phyloP scores from a whole-genome alignment of 2,888 invertebrate species.

The Drosophila robusta region DNA sequence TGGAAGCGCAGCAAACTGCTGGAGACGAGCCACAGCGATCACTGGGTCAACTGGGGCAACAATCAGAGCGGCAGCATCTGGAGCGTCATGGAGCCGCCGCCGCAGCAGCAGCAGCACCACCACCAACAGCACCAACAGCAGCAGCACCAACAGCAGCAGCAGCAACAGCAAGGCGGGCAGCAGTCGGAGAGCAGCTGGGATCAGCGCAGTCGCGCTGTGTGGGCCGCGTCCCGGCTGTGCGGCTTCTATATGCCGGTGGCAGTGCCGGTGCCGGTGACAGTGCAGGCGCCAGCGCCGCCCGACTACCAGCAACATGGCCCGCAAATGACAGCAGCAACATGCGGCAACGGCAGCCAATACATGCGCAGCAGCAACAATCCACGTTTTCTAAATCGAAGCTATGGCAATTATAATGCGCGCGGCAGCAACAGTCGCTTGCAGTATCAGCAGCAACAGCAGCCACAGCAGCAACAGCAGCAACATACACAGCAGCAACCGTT shows the following conservation, averaged over 20 bases:
- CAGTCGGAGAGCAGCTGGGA: slow-evolving; percentile 2
- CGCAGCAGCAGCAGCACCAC: slow-evolving; percentile 4
- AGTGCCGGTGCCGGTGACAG: background rate
- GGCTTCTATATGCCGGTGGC: slow-evolving; percentile 1
- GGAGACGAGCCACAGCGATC: slow-evolving; percentile 13
- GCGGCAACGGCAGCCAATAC: background rate
- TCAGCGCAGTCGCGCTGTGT: slow-evolving; percentile 22
- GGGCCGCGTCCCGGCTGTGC: slow-evolving; percentile 3
- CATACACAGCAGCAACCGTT: slow-evolving; percentile 7
- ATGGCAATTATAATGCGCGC: background rate
- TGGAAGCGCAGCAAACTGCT: slow-evolving; percentile 6
- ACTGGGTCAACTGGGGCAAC: slow-evolving; percentile 21
- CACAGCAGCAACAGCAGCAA: slow-evolving; percentile 6
- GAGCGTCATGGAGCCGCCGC: slow-evolving; percentile 24
- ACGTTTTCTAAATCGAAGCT: background rate
- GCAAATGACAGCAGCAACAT: background rate
- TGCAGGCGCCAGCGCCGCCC: background rate
- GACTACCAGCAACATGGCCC: background rate
- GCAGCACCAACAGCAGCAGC: slow-evolving; percentile 13
- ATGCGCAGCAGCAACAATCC: slow-evolving; percentile 1
- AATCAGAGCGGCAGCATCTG: slow-evolving; percentile 24
- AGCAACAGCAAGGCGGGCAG: background rate
- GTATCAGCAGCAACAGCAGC: slow-evolving; percentile 10
- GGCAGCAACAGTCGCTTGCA: slow-evolving; percentile 1
- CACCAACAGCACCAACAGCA: slow-evolving; percentile 5